phyloP scores from a whole-genome alignment of 2,113 vertebrate genomes.

The Loxodonta africana region DNA sequence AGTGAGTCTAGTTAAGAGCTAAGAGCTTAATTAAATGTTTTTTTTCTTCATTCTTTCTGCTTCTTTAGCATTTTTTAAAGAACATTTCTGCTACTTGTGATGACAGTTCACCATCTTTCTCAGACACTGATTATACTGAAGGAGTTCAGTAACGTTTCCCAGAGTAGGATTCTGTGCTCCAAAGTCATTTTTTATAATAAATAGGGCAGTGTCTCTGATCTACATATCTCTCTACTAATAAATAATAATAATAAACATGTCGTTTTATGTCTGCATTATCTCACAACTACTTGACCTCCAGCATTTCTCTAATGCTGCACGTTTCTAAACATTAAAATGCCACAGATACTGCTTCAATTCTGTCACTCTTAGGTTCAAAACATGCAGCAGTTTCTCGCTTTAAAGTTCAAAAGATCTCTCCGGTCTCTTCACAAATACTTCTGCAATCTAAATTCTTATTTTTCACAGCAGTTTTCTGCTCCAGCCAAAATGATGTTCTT shows the following conservation, averaged over 20 bases:
- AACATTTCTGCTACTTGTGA: slow-evolving; percentile 12
- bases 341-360: background rate
- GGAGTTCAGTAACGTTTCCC: background rate
- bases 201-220: background rate
- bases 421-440: slow-evolving; percentile 2
- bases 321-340: slow-evolving; percentile 15
- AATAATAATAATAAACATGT: slow-evolving; percentile 7
- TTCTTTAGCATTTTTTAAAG: slow-evolving; percentile 5
- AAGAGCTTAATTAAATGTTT: background rate
- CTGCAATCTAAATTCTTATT: background rate
- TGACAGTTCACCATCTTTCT: slow-evolving; percentile 33
- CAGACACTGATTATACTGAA: slow-evolving; percentile 49
- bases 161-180: background rate
- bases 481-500: background rate
- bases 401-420: slow-evolving; percentile 24
- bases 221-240: background rate
- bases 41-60: background rate
- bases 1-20: background rate
- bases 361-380: slow-evolving; percentile 27
- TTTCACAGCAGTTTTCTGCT: background rate
- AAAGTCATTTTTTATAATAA: slow-evolving; percentile 38
- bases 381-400: background rate
- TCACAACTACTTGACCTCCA: slow-evolving; percentile 23
- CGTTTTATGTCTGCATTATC: background rate
- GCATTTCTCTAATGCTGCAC: background rate